Evolutionary conservation across 2,888 invertebrate genomes (phyloP).

Genomic region (Myopa tessellatipennis): DNA sequence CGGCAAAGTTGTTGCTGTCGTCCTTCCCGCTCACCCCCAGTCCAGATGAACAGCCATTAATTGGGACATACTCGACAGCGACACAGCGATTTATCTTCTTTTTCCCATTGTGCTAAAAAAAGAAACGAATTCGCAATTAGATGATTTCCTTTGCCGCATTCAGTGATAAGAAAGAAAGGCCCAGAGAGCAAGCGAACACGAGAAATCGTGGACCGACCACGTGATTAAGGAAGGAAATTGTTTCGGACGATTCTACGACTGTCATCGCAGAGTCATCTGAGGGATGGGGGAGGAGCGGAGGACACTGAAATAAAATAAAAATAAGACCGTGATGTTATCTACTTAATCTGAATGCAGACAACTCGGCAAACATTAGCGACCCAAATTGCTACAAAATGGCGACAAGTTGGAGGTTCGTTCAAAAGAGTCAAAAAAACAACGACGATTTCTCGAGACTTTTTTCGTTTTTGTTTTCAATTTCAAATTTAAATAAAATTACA

Average conservation of each 20-base stretch:
- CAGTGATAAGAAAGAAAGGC: slow-evolving; percentile 21
- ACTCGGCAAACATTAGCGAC: slow-evolving; percentile 45
- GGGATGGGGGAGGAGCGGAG: slow-evolving; percentile 18
- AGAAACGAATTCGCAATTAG: slow-evolving; percentile 30
- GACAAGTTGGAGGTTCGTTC: background rate
- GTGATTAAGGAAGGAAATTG: slow-evolving; percentile 68
- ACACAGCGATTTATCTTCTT: slow-evolving; percentile 15
- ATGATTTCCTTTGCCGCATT: slow-evolving; percentile 21
- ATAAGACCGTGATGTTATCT: slow-evolving; percentile 27
- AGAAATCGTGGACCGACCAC: slow-evolving; percentile 52
- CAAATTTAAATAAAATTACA: slow-evolving; percentile 10
- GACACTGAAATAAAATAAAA: background rate
- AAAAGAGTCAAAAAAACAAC: no score
- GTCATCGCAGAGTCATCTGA: slow-evolving; percentile 18
- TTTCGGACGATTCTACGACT: slow-evolving; percentile 58
- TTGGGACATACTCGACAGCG: slow-evolving; percentile 8
- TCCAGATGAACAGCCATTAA: slow-evolving; percentile 22
- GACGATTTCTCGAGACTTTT: background rate
- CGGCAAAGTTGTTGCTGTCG: slow-evolving; percentile 5
- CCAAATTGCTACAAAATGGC: slow-evolving; percentile 39
- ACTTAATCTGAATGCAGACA: slow-evolving; percentile 42
- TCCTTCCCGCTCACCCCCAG: background rate
- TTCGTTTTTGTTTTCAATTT: no score
- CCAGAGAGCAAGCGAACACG: background rate
- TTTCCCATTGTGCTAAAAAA: background rate